Evolutionary conservation across 2,888 invertebrate species (phyloP), one percentile per base, ranked within the genome.

Genomic region (Orthosia cruda): DNA sequence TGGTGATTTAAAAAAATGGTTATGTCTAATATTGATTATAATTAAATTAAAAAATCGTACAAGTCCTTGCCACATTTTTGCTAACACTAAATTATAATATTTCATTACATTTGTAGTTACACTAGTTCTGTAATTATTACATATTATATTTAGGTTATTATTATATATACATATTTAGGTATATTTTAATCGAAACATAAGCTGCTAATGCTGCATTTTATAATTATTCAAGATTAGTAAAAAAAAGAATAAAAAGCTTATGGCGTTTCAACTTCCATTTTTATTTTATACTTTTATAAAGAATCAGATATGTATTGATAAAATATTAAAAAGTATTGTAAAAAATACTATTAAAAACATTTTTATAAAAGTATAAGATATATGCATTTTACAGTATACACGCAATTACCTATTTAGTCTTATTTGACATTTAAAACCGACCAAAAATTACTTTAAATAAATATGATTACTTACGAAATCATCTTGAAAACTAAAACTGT

Each of bases 241-340:
- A 58, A 15, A 54, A 18, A 67, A 63, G 2, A 40, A 45, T 50
- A 58, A 50, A 62, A 75, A 59, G 84, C 78, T 84, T 83, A 73
- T 54, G 74, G 59, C 83, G 54, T 82, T 85, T 61, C 9, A 73
- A 71, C 26, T 18, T 71, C 57, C 58, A 77, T 70, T 57, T 57
- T 32, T 81, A 49, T 57, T 79, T 73, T 58, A 18, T 55, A 68
- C 71, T 75, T 84, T 85, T 85, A 82, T 71, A 82, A 81, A 70
- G 81, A 63, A 81, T 73, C 70, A 78, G 70, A 85, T 54, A 49
- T 23, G 4, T 50, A 32, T 7, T 15, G 0, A 11, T 2, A 3
- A 55, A 66, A 26, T 9, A n/a, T 49, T 15, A 32, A 23, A 45
- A 15, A 32, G 18, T 0, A 16, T 20, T 7, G 2, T 11, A 26